Conservation (phyloP, 2,113 vertebrate species). For the Notechis scutatus region DNA sequence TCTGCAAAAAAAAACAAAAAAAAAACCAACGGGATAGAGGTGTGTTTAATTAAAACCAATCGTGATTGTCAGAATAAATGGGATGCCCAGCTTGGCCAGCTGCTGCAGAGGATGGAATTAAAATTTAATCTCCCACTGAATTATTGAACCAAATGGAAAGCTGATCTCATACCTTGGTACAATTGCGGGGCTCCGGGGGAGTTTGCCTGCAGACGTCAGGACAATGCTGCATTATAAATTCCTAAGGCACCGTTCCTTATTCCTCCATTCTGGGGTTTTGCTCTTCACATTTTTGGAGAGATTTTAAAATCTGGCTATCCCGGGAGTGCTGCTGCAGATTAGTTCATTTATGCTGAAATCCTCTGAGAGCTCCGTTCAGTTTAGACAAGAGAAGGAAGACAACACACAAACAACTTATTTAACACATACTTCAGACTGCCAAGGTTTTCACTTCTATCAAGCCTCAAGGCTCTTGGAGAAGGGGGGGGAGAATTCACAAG, state of each 20-base stretch:
- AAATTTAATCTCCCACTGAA: conserved; percentile 22
- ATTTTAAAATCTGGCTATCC: neutral
- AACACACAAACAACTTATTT: neutral
- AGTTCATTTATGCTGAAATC: neutral
- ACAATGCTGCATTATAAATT: too few species aligned
- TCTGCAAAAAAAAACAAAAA: neutral
- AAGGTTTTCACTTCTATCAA: neutral
- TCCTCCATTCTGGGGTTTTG: neutral
- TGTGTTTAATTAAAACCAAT: conserved; percentile 31
- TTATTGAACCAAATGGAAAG: conserved; percentile 9
- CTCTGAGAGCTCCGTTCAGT: neutral
- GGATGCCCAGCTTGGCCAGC: neutral
- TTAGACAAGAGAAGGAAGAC: neutral
- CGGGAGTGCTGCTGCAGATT: neutral
- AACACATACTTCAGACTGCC: neutral
- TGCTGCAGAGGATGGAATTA: neutral
- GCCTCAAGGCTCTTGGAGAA: neutral
- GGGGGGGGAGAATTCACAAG: neutral
- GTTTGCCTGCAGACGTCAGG: neutral
- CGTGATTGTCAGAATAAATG: conserved; percentile 3
- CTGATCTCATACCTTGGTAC: neutral
- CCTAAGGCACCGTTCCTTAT: neutral
- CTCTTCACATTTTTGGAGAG: neutral
- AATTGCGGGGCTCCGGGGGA: neutral
- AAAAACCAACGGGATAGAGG: too few species aligned